Base-by-base conservation (phyloP, 2,888 invertebrate genomes). In the Horisme vitalbata region DNA sequence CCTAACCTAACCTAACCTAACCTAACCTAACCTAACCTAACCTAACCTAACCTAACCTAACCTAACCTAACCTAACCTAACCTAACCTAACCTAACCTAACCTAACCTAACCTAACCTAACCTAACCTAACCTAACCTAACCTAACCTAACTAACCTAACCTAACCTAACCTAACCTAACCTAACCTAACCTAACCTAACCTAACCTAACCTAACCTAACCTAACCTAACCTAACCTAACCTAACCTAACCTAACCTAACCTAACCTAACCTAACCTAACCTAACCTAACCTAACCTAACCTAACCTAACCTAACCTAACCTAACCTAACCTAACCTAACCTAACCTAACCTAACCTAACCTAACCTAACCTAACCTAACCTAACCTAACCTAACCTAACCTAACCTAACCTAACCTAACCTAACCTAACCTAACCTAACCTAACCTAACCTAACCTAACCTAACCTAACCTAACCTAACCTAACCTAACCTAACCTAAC, bases 131-230 rank as follows among this genome's bases (percentile, higher is more conserved):
- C 37, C 45, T 38, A 45, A 45, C 45, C 45, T 45, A 45, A 45
- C 45, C 45, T 45, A 45, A 45, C 45, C 33, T 32, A 45, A 31
- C 45, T 28, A 35, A 48, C 28, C 36, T 28, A 28, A 58, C 57
- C 53, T 44, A 41, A 41, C 50, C 57, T 46, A 43, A 45, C 45
- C 50, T 45, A 41, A 45, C 45, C 45, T 50, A 31, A 50, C 55
- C 55, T 43, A 50, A 45, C 52, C 48, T 41, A 44, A 55, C 47
- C 54, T 44, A 45, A 51, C 46, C 52, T 48, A 50, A 56, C 55
- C 55, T 56, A 50, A 57, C 55, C 48, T 46, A 50, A 57, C 61
- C 63, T 54, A 61, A 63, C 57, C 61, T 59, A 59, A 60, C 61
- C 54, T 49, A 57, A 61, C 59, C 44, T 55, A 46, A 46, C 46